phyloP scores from a whole-genome alignment of 2,888 invertebrate species.

The Pollenia amentaria region DNA sequence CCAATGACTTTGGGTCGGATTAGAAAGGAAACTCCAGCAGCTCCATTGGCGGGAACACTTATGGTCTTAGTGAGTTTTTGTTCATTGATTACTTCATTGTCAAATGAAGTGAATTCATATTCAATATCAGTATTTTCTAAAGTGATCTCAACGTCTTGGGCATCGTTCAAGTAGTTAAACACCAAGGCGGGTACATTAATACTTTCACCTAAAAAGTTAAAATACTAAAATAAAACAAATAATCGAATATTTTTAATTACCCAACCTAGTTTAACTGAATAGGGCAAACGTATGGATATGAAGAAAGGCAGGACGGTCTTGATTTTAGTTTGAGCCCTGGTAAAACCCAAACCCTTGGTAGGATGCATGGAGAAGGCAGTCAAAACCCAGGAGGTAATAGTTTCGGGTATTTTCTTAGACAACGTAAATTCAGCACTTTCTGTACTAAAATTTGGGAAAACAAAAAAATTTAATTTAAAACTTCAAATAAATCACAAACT shows the following conservation, averaged over 20 bases:
- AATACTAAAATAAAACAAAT: background rate
- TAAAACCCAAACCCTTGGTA: constrained; percentile 90
- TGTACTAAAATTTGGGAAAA: constrained; percentile 70
- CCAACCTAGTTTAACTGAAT: constrained; percentile 91
- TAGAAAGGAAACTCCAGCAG: constrained; percentile 92
- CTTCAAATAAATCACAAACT: too few species aligned
- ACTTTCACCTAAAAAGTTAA: constrained; percentile 88
- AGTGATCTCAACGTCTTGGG: constrained; percentile 91
- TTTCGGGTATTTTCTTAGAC: constrained; percentile 88
- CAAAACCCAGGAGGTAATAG: constrained; percentile 93
- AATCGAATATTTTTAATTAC: background rate
- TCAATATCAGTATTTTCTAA: constrained; percentile 91
- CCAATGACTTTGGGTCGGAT: constrained; percentile 91
- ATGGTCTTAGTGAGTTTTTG: constrained; percentile 89
- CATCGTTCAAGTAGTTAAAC: constrained; percentile 92
- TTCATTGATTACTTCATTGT: constrained; percentile 94
- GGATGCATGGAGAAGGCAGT: constrained; percentile 92
- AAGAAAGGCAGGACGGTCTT: constrained; percentile 93
- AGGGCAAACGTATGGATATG: constrained; percentile 93
- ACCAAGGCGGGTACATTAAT: constrained; percentile 93
- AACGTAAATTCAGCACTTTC: constrained; percentile 78
- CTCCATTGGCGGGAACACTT: constrained; percentile 88
- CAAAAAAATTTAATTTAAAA: background rate
- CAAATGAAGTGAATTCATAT: constrained; percentile 93
- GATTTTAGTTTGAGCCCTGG: constrained; percentile 88